Evolutionary conservation across 2,113 vertebrate species (phyloP).

Genomic region (Poecile atricapillus): DNA sequence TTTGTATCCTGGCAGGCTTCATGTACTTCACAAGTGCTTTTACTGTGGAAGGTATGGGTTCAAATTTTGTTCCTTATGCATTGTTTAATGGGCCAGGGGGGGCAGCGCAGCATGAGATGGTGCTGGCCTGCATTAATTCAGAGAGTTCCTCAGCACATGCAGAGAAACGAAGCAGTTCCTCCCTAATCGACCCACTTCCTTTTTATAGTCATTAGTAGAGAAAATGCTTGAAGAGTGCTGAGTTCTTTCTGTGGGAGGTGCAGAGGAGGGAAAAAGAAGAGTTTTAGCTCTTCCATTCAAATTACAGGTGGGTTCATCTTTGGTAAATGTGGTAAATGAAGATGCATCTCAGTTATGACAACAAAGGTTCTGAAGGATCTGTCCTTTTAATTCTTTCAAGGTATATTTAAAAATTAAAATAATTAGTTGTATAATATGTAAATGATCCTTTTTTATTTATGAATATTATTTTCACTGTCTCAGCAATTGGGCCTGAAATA

Average conservation of each 20-base stretch:
- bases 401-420: not conserved
- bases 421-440: conserved; percentile 2
- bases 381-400: conserved; percentile 5
- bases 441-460: conserved; percentile 23
- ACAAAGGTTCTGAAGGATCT: conserved; percentile 25
- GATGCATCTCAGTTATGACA: conserved; percentile 10
- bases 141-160: not conserved
- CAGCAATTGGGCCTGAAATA: conserved; percentile 42
- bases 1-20: conserved; percentile 28
- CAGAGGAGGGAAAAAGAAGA: not conserved
- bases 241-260: not conserved
- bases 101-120: not conserved
- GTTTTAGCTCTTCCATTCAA: not conserved
- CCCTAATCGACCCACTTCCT: not conserved
- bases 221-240: not conserved
- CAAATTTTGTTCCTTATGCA: not conserved
- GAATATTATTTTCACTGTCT: conserved; percentile 51
- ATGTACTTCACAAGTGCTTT: not conserved
- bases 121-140: not conserved
- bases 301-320: not conserved
- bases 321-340: conserved; percentile 15
- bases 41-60: not conserved
- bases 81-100: fast-evolving
- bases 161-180: not conserved
- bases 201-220: not conserved